Evolutionary conservation across 2,113 vertebrate genomes (phyloP).

Genomic region (Melanocharis versteri): DNA sequence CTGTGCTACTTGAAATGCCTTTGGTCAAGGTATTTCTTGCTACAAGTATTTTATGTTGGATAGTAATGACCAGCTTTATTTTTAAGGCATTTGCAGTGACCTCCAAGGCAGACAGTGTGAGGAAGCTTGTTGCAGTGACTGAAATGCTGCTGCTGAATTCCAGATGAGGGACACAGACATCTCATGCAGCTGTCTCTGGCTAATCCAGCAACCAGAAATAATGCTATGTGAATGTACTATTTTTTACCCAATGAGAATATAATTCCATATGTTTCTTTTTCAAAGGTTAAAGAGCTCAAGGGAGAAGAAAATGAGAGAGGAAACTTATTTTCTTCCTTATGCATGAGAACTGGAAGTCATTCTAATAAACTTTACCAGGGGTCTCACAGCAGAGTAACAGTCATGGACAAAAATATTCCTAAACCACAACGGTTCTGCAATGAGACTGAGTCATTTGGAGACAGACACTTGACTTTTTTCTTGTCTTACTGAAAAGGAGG

Average conservation of each 20-base stretch:
- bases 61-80: not conserved
- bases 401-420: not conserved
- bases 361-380: not conserved
- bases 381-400: not conserved
- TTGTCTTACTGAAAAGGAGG: not conserved
- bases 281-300: not conserved
- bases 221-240: not conserved
- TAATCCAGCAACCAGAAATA: not conserved
- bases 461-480: not conserved
- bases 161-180: not conserved
- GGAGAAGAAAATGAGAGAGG: not conserved
- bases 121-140: not conserved
- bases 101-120: not conserved
- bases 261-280: not conserved
- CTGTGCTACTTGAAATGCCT: not conserved
- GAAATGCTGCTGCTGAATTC: not conserved
- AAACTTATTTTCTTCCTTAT: not conserved
- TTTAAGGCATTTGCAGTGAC: not conserved
- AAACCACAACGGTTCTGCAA: not conserved
- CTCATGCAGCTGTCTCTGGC: not conserved
- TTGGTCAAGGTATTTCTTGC: not conserved
- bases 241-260: not conserved
- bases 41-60: not conserved
- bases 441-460: not conserved
- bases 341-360: not conserved